A percentile compares a stretch with the other conserved stretches of the same genome.
Evolutionary conservation across 2,797 vertebrate species (phyloP).

Genomic region (Pangasius macronema): DNA sequence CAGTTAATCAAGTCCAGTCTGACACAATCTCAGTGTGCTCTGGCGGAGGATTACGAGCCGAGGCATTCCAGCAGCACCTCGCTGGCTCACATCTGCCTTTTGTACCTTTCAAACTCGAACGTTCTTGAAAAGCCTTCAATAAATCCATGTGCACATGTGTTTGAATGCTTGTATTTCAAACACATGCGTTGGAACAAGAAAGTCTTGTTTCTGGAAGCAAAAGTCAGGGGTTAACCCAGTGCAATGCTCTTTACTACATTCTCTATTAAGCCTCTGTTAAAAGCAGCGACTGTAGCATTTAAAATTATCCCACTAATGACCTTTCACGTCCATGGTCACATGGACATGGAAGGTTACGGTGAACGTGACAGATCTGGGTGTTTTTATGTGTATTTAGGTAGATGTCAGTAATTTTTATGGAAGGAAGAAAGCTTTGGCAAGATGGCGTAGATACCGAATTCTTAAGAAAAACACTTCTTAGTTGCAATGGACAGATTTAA

Average conservation of each 20-base stretch:
- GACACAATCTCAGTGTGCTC: constrained; percentile 33
- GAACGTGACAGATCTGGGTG: background rate
- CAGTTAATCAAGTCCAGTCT: constrained; percentile 62
- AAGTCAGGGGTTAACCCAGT: background rate
- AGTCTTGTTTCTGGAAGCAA: background rate
- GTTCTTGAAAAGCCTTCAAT: constrained; percentile 8
- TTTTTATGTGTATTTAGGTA: background rate
- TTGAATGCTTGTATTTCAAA: constrained; percentile 9
- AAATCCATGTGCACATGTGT: constrained; percentile 6
- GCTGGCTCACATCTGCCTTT: constrained; percentile 19
- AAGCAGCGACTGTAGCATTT: background rate
- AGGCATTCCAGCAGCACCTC: constrained; percentile 45
- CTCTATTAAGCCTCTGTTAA: background rate
- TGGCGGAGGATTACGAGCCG: constrained; percentile 30
- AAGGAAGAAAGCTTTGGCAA: background rate
- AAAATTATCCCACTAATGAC: background rate
- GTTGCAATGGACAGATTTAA: background rate
- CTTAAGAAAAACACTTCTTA: background rate
- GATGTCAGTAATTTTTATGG: background rate
- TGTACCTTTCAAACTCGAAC: background rate
- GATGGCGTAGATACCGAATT: background rate
- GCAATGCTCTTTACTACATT: background rate
- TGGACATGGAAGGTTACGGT: background rate
- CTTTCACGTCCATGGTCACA: background rate
- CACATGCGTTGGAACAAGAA: background rate